Conservation (phyloP, 2,113 vertebrate species). For the Dasyprocta punctata region DNA sequence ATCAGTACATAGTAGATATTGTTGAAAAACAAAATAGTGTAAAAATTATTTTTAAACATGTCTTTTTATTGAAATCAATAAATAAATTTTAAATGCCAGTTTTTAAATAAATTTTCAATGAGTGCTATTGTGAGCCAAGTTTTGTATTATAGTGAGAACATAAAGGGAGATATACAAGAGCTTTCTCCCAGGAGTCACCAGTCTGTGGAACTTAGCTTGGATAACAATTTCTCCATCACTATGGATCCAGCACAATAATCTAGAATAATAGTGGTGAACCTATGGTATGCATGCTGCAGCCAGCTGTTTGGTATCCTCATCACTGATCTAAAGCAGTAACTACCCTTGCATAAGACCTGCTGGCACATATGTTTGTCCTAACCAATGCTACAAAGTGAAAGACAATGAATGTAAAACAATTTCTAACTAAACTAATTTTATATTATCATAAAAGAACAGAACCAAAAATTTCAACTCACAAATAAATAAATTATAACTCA, state of each 20-base stretch:
- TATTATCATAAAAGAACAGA: neutral
- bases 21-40: neutral
- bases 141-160: neutral
- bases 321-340: neutral
- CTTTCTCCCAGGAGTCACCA: neutral
- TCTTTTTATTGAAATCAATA: neutral
- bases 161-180: neutral
- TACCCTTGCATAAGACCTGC: neutral
- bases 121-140: neutral
- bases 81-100: neutral
- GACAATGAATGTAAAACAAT: neutral
- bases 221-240: neutral
- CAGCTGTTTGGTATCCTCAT: neutral
- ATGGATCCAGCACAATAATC: accelerated
- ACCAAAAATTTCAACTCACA: neutral
- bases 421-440: neutral
- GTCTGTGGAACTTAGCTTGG: neutral
- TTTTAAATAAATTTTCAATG: neutral
- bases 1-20: neutral
- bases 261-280: neutral
- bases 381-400: neutral
- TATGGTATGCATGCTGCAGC: neutral
- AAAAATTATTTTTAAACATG: neutral
- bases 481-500: slow-evolving; percentile 26
- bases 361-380: neutral